Evolutionary conservation across 1,140 invertebrate species (phyloP).

Genomic region (Gryon sp.): DNA sequence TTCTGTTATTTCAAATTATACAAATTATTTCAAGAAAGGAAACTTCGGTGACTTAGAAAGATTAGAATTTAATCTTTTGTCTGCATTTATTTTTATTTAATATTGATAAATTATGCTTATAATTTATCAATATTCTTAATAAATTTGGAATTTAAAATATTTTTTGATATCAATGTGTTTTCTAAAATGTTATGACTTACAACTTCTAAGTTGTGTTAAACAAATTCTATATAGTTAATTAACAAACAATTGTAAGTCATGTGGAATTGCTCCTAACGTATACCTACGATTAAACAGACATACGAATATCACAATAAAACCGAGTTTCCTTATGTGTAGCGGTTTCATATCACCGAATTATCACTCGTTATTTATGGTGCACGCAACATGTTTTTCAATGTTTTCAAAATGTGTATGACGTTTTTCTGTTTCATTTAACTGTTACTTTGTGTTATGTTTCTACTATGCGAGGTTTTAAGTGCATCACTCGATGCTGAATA

Average conservation of each 20-base stretch:
- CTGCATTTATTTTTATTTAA: no score
- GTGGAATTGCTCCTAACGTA: conserved; percentile 14
- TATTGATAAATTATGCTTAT: no score
- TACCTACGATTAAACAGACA: conserved; percentile 54
- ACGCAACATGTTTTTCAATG: conserved; percentile 30
- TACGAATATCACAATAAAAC: conserved; percentile 63
- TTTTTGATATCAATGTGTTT: not conserved
- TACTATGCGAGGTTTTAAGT: conserved; percentile 41
- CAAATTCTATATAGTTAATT: no score
- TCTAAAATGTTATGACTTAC: not conserved
- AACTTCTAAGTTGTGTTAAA: not conserved
- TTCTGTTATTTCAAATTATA: no score
- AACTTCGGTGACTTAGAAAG: no score
- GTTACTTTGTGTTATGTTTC: conserved; percentile 5
- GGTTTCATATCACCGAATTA: conserved; percentile 56
- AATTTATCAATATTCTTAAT: no score
- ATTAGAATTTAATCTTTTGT: no score
- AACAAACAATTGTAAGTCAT: no score
- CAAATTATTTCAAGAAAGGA: no score
- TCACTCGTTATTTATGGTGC: conserved; percentile 55
- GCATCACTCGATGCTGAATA: not conserved
- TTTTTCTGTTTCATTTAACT: conserved; percentile 5
- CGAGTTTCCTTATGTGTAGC: conserved; percentile 52
- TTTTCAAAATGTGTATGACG: conserved; percentile 1
- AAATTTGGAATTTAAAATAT: no score